Conservation (phyloP, 53 echinoderm and acorn worm species). For the Holothuria scabra region DNA sequence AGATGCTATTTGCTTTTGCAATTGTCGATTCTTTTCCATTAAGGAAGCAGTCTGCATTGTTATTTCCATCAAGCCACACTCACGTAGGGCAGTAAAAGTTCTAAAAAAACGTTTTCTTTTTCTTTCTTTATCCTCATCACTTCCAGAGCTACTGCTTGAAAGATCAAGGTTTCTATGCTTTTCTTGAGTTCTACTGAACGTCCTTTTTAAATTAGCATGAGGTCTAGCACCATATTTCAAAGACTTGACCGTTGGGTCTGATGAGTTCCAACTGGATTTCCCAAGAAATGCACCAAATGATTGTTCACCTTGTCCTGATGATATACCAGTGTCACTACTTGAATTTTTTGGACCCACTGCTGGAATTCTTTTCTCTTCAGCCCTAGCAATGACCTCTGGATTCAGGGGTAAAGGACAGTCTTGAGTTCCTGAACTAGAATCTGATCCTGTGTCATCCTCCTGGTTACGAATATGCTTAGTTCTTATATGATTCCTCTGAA, state of each 20-base stretch:
- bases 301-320: constrained; percentile 51
- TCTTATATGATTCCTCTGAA: constrained; percentile 81
- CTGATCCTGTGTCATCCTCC: constrained; percentile 54
- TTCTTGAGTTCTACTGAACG: constrained; percentile 5
- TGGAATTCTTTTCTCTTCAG: not conserved
- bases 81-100: constrained; percentile 75
- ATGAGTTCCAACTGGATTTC: not conserved
- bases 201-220: constrained; percentile 5
- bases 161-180: not conserved
- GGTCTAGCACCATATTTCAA: not conserved
- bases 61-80: constrained; percentile 86
- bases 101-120: constrained; percentile 83
- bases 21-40: constrained; percentile 76
- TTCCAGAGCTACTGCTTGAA: constrained; percentile 4
- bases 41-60: constrained; percentile 88
- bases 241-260: not conserved
- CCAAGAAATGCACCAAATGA: not conserved
- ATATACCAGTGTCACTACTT: constrained; percentile 46
- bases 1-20: constrained; percentile 68
- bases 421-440: constrained; percentile 56
- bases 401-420: not conserved
- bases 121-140: constrained; percentile 46
- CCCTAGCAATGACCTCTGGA: constrained; percentile 11
- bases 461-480: constrained; percentile 41
- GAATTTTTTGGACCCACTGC: not conserved